Evolutionary conservation across 2,888 invertebrate species (phyloP), one percentile per base, ranked within the genome.

Genomic region (Sthenelais limicola): DNA sequence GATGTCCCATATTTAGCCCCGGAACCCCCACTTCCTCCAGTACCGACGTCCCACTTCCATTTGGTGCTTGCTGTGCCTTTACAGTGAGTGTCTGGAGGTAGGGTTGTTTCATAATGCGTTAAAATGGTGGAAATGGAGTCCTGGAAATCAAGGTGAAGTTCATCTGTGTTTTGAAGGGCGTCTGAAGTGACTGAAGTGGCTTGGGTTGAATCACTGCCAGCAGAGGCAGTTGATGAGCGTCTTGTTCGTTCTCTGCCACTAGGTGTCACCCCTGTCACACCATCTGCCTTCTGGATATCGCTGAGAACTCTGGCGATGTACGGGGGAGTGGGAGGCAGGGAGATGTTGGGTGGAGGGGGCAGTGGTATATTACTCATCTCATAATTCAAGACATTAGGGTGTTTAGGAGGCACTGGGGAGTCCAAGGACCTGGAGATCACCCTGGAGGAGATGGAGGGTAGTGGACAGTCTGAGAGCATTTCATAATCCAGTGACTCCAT

Each of bases 401-500:
- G n/a, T n/a, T n/a, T n/a, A n/a, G n/a, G n/a, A n/a, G n/a, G n/a
- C n/a, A n/a, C n/a, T n/a, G n/a, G n/a, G n/a, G n/a, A n/a, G n/a
- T n/a, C n/a, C n/a, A n/a, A n/a, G n/a, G n/a, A n/a, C n/a, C n/a
- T n/a, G n/a, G n/a, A n/a, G n/a, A n/a, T n/a, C n/a, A n/a, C n/a
- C n/a, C n/a, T n/a, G n/a, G n/a, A n/a, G n/a, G n/a, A n/a, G n/a
- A n/a, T n/a, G n/a, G n/a, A n/a, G n/a, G n/a, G n/a, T n/a, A n/a
- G n/a, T n/a, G n/a, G n/a, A n/a, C n/a, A n/a, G n/a, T n/a, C n/a
- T n/a, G n/a, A n/a, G 1, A 62, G 24, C 62, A 62, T 62, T 24
- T 62, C 62, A 43, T 62, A 62, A 21, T 62, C 62, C n/a, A 62
- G 62, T 24, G 38, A 38, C 38, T 62, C 62, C n/a, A 62, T 24